A percentile compares a stretch with the other conserved stretches of the same genome.
These are phyloP conservation scores for Eucera pruinosa DNA, from an alignment of 2,888 invertebrate genomes.

Conservation along the genomic window DNA sequence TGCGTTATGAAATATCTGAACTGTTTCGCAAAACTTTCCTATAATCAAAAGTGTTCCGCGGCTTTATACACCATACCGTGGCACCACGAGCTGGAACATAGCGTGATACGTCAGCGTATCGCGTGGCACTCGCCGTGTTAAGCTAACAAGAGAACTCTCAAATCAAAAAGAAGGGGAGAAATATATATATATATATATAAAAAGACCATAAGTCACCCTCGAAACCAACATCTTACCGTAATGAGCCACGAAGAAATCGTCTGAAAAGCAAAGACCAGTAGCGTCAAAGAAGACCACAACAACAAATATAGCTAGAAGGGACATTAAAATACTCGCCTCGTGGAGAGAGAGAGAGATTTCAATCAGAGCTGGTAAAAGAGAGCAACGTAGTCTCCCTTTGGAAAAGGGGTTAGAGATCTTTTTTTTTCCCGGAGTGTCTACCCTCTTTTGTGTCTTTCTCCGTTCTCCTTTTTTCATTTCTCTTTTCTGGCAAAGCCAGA, in stretches of 20 bases:
- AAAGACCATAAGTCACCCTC: background rate
- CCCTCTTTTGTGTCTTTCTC: background rate
- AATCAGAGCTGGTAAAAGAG: constrained; percentile 42
- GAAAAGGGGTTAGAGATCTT: constrained; percentile 37
- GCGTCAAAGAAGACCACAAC: background rate
- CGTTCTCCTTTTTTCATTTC: background rate
- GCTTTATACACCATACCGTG: no score
- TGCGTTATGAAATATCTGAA: no score
- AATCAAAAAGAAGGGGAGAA: no score
- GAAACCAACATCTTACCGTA: background rate
- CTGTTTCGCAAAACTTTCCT: no score
- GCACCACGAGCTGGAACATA: no score
- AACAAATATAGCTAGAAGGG: background rate
- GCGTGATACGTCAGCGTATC: no score
- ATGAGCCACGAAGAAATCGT: background rate
- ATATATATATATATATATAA: background rate
- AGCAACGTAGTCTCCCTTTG: constrained; percentile 29
- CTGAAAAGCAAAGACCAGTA: background rate
- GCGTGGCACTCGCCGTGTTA: no score
- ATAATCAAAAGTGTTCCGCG: no score
- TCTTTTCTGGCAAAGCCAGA: constrained; percentile 22
- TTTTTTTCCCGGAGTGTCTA: constrained; percentile 3
- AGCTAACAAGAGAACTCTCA: no score
- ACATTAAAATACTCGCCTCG: constrained; percentile 16
- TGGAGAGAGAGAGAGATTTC: constrained; percentile 30